Percentiles rank a stretch among this genome's conserved stretches.
Evolutionary conservation across 2,888 invertebrate genomes (phyloP).

Genomic region (Heliconius cydno): DNA sequence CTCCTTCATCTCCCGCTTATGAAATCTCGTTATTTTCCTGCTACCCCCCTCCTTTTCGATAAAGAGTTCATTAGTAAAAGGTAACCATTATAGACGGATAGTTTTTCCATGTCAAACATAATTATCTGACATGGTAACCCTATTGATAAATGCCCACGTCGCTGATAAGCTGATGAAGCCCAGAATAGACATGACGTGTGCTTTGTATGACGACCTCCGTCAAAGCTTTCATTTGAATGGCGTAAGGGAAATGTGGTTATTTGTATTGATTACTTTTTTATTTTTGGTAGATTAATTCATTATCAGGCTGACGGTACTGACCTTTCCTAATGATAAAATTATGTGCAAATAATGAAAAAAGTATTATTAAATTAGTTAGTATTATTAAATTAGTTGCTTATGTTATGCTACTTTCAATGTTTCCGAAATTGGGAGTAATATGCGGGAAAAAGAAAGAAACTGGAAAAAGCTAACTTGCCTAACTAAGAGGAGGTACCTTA

Average conservation of each 20-base stretch:
- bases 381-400: too few relatives aligned
- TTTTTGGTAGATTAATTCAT: background rate
- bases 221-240: background rate
- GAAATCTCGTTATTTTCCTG: too few relatives aligned
- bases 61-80: background rate
- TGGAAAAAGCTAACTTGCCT: too few relatives aligned
- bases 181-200: slow-evolving; percentile 26
- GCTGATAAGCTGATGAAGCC: slow-evolving; percentile 25
- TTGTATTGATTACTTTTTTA: background rate
- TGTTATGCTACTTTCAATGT: too few relatives aligned
- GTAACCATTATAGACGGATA: background rate
- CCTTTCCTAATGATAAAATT: too few relatives aligned
- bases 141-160: slow-evolving; percentile 30
- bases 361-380: too few relatives aligned
- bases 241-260: background rate
- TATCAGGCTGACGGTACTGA: too few relatives aligned
- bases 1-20: too few relatives aligned
- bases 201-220: background rate
- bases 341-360: too few relatives aligned
- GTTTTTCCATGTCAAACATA: slow-evolving; percentile 1
- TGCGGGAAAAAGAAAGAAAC: too few relatives aligned
- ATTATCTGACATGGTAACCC: slow-evolving; percentile 13
- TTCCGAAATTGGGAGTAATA: too few relatives aligned
- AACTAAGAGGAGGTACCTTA: too few relatives aligned
- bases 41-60: background rate